These are phyloP conservation scores for Gambelia wislizenii DNA, from an alignment of 2,797 vertebrate species.

Conservation along the genomic window DNA sequence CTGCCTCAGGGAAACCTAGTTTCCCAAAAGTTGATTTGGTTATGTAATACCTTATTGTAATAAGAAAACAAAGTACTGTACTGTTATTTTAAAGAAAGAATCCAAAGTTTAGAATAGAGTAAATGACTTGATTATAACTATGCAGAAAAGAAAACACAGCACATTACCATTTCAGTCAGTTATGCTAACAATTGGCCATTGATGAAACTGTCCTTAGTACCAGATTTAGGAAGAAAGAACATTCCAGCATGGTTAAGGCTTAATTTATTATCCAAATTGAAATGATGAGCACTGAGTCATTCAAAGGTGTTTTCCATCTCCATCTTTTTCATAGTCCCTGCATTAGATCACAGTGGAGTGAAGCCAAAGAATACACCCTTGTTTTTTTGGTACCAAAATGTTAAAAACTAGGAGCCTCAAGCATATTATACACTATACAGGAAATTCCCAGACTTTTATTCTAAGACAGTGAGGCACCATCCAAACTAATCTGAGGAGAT, in stretches of 20 bases:
- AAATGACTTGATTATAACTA: neutral
- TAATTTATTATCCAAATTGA: constrained; percentile 41
- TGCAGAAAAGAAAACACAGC: neutral
- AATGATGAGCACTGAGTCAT: constrained; percentile 46
- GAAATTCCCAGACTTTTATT: constrained; percentile 75
- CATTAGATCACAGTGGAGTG: constrained; percentile 71
- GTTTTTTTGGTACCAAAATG: constrained; percentile 69
- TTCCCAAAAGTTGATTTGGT: neutral
- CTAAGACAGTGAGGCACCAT: constrained; percentile 62
- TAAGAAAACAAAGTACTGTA: neutral
- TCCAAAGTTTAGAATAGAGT: neutral
- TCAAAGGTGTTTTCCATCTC: constrained; percentile 71
- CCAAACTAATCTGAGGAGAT: constrained; percentile 55
- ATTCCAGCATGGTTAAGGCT: constrained; percentile 39
- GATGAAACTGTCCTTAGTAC: neutral
- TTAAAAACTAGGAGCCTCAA: constrained; percentile 67
- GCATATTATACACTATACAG: constrained; percentile 69
- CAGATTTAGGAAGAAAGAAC: constrained; percentile 4
- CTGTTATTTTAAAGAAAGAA: neutral
- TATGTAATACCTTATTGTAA: neutral
- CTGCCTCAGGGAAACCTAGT: neutral
- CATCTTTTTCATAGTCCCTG: constrained; percentile 67
- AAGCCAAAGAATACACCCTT: constrained; percentile 70
- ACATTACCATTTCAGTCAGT: neutral
- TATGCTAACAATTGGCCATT: neutral